Conservation (phyloP, 1,140 invertebrate genomes). For the Brachionus rotundiformis region DNA sequence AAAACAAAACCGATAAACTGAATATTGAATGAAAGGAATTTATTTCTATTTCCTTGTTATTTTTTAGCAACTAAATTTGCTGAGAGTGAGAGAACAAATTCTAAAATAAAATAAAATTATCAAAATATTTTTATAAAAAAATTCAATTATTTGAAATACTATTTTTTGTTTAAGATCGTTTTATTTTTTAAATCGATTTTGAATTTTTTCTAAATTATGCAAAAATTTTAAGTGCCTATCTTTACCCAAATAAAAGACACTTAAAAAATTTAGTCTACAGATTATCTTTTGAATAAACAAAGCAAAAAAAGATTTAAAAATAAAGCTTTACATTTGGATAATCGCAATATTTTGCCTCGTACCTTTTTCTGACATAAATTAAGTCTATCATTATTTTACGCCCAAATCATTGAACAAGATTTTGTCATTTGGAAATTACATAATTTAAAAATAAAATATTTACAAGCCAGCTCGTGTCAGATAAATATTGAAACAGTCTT, state of each 20-base stretch:
- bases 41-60: slow-evolving; percentile 3
- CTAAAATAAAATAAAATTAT: neutral
- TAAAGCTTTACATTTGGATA: no score
- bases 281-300: no score
- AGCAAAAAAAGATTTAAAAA: no score
- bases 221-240: neutral
- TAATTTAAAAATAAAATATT: neutral
- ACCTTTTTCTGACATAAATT: neutral
- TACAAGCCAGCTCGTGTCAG: neutral
- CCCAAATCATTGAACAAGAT: neutral
- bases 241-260: neutral
- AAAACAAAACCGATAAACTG: neutral
- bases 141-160: slow-evolving; percentile 11
- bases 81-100: neutral
- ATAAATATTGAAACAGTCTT: neutral
- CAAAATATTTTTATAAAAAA: slow-evolving; percentile 1
- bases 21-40: neutral
- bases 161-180: neutral
- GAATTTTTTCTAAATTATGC: neutral
- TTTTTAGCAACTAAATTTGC: neutral
- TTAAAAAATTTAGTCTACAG: no score
- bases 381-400: neutral
- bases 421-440: slow-evolving; percentile 8
- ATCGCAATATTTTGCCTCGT: neutral
- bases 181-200: neutral